A percentile compares a stretch with the other conserved stretches of the same genome.
These are phyloP conservation scores for Morelia viridis DNA, from an alignment of 2,797 vertebrate genomes.

Conservation along the genomic window DNA sequence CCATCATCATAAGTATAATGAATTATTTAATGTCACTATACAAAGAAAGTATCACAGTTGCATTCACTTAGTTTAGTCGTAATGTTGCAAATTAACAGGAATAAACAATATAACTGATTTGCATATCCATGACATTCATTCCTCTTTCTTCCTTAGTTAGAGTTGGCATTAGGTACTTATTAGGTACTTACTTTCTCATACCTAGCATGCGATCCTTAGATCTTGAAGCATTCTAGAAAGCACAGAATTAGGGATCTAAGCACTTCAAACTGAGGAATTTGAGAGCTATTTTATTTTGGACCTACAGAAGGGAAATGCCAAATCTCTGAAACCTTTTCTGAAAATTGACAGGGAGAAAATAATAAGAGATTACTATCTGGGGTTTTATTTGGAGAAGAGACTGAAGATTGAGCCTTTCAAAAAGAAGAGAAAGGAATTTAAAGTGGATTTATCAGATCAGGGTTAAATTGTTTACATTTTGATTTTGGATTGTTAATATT, in stretches of 20 bases:
- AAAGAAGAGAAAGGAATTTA: no score
- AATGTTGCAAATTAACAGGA: neutral
- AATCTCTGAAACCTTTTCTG: no score
- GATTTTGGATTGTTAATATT: no score
- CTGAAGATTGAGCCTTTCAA: no score
- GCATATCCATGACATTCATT: neutral
- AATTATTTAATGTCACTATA: neutral
- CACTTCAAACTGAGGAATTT: neutral
- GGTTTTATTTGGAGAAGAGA: no score
- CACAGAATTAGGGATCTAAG: neutral
- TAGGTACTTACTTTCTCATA: neutral
- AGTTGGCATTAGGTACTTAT: neutral
- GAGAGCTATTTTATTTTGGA: no score
- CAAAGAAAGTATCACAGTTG: neutral
- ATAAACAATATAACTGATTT: neutral
- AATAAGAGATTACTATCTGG: no score
- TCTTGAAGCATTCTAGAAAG: neutral
- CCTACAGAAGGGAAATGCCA: no score
- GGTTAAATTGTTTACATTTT: no score
- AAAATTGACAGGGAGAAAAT: no score
- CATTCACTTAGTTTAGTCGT: neutral
- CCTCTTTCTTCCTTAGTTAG: neutral
- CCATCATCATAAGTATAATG: neutral
- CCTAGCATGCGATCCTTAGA: no score
- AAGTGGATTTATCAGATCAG: no score